Evolutionary conservation across 2,113 vertebrate species (phyloP).

Genomic region (Picathartes gymnocephalus): DNA sequence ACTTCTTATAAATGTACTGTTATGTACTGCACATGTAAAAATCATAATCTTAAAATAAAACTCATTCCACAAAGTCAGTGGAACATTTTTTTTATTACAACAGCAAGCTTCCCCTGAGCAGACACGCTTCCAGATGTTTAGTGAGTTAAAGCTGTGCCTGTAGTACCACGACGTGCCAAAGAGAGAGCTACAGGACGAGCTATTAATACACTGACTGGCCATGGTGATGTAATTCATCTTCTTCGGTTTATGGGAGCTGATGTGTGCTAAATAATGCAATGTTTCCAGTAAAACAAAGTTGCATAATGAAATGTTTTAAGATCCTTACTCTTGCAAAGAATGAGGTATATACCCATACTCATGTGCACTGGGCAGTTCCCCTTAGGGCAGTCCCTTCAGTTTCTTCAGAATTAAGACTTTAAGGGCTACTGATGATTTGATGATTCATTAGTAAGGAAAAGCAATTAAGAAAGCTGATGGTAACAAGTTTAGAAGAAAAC

Average conservation of each 20-base stretch:
- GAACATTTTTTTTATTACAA: conserved; percentile 49
- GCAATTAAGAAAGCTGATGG: background rate
- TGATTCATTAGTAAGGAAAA: background rate
- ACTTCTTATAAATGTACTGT: conserved; percentile 16
- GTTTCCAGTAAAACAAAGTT: background rate
- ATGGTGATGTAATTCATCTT: background rate
- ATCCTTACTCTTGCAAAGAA: background rate
- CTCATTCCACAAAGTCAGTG: conserved; percentile 47
- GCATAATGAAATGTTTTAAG: background rate
- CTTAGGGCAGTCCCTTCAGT: background rate
- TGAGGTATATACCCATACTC: background rate
- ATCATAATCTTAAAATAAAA: conserved; percentile 60
- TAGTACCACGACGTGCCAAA: conserved; percentile 19
- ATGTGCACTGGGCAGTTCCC: background rate
- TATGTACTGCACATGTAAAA: conserved; percentile 42
- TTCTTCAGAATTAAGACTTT: background rate
- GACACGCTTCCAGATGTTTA: conserved; percentile 54
- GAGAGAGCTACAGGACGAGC: background rate
- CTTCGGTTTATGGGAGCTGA: background rate
- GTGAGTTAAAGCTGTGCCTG: conserved; percentile 15
- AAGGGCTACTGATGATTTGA: background rate
- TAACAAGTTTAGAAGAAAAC: background rate
- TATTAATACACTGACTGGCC: background rate
- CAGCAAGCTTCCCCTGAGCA: conserved; percentile 7
- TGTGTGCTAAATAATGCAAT: background rate